Evolutionary conservation across 2,113 vertebrate species (phyloP).

Genomic region (Bagarius yarrelli): DNA sequence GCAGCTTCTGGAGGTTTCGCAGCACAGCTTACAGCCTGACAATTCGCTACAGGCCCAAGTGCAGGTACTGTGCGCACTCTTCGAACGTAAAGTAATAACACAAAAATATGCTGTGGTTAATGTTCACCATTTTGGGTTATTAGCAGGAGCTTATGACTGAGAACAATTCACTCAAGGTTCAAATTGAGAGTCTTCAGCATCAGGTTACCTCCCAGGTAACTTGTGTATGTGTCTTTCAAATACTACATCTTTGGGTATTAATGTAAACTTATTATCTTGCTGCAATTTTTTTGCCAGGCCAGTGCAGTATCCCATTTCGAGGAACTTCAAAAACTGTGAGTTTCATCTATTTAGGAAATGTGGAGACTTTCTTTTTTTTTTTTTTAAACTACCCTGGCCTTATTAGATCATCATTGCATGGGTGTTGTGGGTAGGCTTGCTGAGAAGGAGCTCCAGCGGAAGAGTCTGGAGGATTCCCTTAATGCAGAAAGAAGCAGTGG

Average conservation of each 20-base stretch:
- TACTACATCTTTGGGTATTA: conserved; percentile 38
- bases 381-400: not conserved
- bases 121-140: conserved; percentile 35
- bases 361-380: not conserved
- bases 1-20: conserved; percentile 86
- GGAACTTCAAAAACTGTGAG: conserved; percentile 97
- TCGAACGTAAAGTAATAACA: not conserved
- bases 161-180: conserved; percentile 85
- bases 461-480: conserved; percentile 75
- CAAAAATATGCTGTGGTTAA: conserved; percentile 32
- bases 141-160: conserved; percentile 89
- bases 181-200: conserved; percentile 86
- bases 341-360: not conserved
- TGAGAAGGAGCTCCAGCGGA: conserved; percentile 75
- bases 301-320: conserved; percentile 84
- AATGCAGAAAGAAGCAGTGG: conserved; percentile 74
- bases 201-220: conserved; percentile 89
- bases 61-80: conserved; percentile 60
- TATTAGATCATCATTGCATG: not conserved
- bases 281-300: conserved; percentile 57
- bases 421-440: conserved; percentile 61
- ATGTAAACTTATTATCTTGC: conserved; percentile 6
- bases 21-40: conserved; percentile 80
- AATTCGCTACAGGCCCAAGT: conserved; percentile 80
- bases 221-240: not conserved